These are phyloP conservation scores for Rhinopomastus cyanomelas DNA, from an alignment of 2,113 vertebrate genomes.

Conservation along the genomic window DNA sequence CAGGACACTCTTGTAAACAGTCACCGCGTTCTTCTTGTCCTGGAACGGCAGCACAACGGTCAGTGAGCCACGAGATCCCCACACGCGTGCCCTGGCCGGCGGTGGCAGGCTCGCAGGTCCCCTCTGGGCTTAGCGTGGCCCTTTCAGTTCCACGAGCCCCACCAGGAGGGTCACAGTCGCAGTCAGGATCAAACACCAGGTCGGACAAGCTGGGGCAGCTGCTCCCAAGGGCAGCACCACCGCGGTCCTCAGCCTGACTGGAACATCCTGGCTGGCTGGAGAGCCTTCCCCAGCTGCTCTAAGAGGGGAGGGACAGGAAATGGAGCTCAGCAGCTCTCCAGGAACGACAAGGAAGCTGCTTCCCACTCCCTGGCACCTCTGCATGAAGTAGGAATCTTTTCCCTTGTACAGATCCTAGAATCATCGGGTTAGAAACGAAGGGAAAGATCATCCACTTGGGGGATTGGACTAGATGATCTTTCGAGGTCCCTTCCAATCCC, in stretches of 20 bases:
- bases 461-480: too few relatives aligned
- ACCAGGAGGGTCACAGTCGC: background rate
- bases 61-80: rapidly evolving
- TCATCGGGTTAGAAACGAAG: too few relatives aligned
- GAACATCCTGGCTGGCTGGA: background rate
- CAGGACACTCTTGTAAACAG: constrained; percentile 72
- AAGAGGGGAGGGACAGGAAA: background rate
- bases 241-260: rapidly evolving
- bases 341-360: background rate
- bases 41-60: constrained; percentile 15
- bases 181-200: background rate
- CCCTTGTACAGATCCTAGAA: background rate
- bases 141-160: background rate
- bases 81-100: background rate
- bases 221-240: background rate
- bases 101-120: background rate
- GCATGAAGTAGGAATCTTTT: background rate
- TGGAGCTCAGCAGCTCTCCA: background rate
- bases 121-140: rapidly evolving
- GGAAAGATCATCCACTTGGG: too few relatives aligned
- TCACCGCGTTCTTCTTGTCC: constrained; percentile 84
- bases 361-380: background rate
- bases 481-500: too few relatives aligned
- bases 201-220: background rate
- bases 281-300: background rate